Evolutionary conservation across 2,797 vertebrate genomes (phyloP).

Genomic region (Distichodus sexfasciatus): DNA sequence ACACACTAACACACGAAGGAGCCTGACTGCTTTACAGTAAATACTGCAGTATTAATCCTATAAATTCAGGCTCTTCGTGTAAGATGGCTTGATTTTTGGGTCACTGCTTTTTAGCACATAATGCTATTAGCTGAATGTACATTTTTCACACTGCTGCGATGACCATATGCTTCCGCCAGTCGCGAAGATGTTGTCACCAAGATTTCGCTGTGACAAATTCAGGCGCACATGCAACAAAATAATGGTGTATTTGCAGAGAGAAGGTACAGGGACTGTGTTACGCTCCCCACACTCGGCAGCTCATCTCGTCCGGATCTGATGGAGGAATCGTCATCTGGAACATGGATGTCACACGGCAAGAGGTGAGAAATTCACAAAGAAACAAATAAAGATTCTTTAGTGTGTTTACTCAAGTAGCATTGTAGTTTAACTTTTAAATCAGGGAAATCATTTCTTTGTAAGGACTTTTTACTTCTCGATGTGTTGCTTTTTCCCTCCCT

Average conservation of each 20-base stretch:
- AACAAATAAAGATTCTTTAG: neutral
- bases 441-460: no score
- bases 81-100: no score
- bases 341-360: constrained; percentile 96
- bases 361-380: constrained; percentile 73
- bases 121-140: no score
- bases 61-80: no score
- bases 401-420: no score
- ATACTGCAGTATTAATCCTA: no score
- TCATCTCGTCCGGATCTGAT: constrained; percentile 93
- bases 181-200: no score
- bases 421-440: neutral
- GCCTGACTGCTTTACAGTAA: neutral
- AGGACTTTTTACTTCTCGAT: neutral
- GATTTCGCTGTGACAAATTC: no score
- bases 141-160: no score
- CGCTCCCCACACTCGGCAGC: constrained; percentile 91
- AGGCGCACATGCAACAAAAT: neutral
- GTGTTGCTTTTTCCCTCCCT: constrained; percentile 13
- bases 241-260: constrained; percentile 72
- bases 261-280: constrained; percentile 94
- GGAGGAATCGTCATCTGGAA: constrained; percentile 97
- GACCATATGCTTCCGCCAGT: no score
- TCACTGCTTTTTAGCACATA: no score
- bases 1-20: neutral